phyloP scores from a whole-genome alignment of 2,888 invertebrate genomes.

The Epiblema foenella region DNA sequence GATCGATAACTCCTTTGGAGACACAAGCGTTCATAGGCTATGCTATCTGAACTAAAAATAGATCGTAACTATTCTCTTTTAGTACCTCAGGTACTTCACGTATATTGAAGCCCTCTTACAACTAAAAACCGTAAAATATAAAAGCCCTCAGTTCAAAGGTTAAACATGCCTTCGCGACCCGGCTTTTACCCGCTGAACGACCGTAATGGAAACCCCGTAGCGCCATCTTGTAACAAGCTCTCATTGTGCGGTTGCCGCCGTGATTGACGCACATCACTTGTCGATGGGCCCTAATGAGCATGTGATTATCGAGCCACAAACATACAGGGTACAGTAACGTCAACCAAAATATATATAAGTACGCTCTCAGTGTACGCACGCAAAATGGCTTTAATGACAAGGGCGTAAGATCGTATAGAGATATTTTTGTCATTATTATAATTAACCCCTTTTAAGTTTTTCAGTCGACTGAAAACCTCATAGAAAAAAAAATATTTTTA shows the following conservation, averaged over 20 bases:
- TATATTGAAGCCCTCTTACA: background rate
- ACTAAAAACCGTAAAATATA: conserved; percentile 43
- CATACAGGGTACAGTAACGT: background rate
- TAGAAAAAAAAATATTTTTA: too few relatives aligned
- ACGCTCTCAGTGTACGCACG: too few relatives aligned
- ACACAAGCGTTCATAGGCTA: too few relatives aligned
- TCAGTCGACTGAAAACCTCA: too few relatives aligned
- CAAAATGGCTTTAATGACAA: too few relatives aligned
- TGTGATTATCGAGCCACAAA: conserved; percentile 60
- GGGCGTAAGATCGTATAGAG: too few relatives aligned
- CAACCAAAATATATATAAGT: background rate
- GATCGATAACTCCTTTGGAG: too few relatives aligned
- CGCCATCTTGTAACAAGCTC: conserved; percentile 67
- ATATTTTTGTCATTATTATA: too few relatives aligned
- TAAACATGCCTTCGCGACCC: conserved; percentile 68
- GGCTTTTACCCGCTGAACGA: conserved; percentile 72
- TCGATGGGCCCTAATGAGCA: conserved; percentile 70
- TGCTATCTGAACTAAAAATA: too few relatives aligned
- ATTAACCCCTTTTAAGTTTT: too few relatives aligned
- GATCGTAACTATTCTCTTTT: too few relatives aligned
- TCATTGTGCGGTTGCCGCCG: conserved; percentile 61
- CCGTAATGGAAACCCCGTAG: conserved; percentile 71
- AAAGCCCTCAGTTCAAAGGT: conserved; percentile 62
- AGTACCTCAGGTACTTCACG: background rate
- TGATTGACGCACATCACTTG: conserved; percentile 75